These are phyloP conservation scores for Caenorhabditis inopinata DNA, from an alignment of 1,140 invertebrate genomes.

Conservation along the genomic window DNA sequence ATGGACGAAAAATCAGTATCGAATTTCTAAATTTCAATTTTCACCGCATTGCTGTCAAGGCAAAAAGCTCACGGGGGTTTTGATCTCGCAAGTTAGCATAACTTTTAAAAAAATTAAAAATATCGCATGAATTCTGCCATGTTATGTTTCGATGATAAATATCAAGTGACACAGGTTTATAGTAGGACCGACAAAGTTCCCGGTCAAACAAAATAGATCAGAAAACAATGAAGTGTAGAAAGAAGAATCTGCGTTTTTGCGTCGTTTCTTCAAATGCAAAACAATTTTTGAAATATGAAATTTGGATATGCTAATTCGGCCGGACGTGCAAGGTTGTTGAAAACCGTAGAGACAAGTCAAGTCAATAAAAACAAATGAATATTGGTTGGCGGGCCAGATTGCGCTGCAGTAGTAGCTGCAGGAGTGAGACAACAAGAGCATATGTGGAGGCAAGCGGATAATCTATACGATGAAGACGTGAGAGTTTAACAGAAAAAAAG, in stretches of 20 bases:
- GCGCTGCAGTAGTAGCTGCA: not conserved
- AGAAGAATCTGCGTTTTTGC: too few relatives aligned
- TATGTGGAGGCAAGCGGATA: not conserved
- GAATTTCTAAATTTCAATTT: not conserved
- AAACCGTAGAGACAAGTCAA: conserved; percentile 7
- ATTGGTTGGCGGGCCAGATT: conserved; percentile 22
- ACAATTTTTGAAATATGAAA: too few relatives aligned
- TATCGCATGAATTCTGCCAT: too few relatives aligned
- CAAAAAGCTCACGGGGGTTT: too few relatives aligned
- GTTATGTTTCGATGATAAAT: too few relatives aligned
- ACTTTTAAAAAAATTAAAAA: too few relatives aligned
- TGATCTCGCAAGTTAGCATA: too few relatives aligned
- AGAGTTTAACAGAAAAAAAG: not conserved
- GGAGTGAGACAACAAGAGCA: not conserved
- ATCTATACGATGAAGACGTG: conserved; percentile 24
- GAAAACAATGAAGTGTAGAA: too few relatives aligned
- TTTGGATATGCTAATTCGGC: not conserved
- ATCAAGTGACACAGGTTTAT: too few relatives aligned
- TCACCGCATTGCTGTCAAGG: not conserved
- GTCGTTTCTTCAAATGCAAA: too few relatives aligned
- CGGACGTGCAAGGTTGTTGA: not conserved
- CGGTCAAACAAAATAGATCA: too few relatives aligned
- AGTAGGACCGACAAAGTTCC: too few relatives aligned
- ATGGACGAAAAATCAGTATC: not conserved
- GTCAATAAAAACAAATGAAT: conserved; percentile 28